Evolutionary conservation across 2,888 invertebrate species (phyloP).

Genomic region (Desoria tigrina): DNA sequence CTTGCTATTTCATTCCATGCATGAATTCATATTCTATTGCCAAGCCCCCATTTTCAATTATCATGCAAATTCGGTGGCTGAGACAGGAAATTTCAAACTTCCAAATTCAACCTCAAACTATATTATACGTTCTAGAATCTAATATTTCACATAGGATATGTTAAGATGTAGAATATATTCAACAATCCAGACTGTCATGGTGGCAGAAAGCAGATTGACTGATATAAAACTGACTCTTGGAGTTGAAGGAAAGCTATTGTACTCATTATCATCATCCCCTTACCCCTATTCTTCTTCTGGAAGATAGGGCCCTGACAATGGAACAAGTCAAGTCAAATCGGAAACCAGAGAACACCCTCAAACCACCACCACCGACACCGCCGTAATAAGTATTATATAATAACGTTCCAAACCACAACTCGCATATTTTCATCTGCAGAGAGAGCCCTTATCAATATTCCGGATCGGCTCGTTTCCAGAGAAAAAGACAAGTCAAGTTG

Average conservation of each 20-base stretch:
- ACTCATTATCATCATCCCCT: constrained; percentile 5
- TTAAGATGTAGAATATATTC: neutral
- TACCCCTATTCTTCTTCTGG: neutral
- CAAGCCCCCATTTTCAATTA: constrained; percentile 49
- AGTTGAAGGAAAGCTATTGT: constrained; percentile 1
- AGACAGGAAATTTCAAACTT: constrained; percentile 37
- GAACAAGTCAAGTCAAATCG: too few species aligned
- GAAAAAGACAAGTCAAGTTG: constrained; percentile 25
- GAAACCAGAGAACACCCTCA: too few species aligned
- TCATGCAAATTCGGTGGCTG: constrained; percentile 49
- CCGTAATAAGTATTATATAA: too few species aligned
- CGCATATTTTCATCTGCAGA: neutral
- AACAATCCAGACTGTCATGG: neutral
- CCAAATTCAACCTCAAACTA: constrained; percentile 10
- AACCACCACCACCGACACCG: too few species aligned
- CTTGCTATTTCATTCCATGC: constrained; percentile 10
- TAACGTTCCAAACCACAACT: too few species aligned
- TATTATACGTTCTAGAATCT: too few species aligned
- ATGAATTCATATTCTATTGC: constrained; percentile 21
- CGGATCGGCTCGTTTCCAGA: constrained; percentile 34
- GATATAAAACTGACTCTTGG: neutral
- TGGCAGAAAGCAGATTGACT: constrained; percentile 1
- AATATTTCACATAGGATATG: too few species aligned
- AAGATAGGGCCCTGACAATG: too few species aligned
- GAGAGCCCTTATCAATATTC: constrained; percentile 41